Conservation (phyloP, 2,113 vertebrate genomes). For the Empidonax alnorum region DNA sequence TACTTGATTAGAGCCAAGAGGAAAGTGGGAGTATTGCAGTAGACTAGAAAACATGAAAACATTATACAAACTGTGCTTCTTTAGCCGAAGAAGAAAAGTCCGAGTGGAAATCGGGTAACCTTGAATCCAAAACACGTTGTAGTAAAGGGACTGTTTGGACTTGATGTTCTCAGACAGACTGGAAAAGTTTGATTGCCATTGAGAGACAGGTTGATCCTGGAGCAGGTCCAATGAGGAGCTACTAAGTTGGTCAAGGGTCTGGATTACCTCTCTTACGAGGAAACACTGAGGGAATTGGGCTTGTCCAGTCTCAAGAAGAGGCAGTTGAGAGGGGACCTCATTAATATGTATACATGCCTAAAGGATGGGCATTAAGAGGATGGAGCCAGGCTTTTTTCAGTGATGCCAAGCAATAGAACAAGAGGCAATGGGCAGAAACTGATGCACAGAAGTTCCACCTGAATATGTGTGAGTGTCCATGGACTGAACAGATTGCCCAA, state of each 20-base stretch:
- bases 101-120: not conserved
- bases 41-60: not conserved
- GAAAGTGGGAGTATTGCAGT: not conserved
- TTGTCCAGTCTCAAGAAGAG: not conserved
- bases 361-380: not conserved
- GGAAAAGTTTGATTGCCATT: not conserved
- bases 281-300: not conserved
- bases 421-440: not conserved
- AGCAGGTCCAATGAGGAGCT: not conserved
- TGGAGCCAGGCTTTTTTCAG: rapidly evolving
- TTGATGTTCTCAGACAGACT: not conserved
- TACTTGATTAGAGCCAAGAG: not conserved
- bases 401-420: not conserved
- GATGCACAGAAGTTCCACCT: not conserved
- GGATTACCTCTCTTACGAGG: not conserved
- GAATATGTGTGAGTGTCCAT: not conserved
- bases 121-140: not conserved
- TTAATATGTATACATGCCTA: not conserved
- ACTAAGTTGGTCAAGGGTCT: not conserved
- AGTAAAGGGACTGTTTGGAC: not conserved
- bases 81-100: not conserved
- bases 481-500: not conserved
- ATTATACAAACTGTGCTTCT: not conserved
- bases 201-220: not conserved
- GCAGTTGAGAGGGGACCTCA: not conserved